Base-by-base conservation (phyloP, 2,888 invertebrate genomes). In the Pseudeuparius sepicola region DNA sequence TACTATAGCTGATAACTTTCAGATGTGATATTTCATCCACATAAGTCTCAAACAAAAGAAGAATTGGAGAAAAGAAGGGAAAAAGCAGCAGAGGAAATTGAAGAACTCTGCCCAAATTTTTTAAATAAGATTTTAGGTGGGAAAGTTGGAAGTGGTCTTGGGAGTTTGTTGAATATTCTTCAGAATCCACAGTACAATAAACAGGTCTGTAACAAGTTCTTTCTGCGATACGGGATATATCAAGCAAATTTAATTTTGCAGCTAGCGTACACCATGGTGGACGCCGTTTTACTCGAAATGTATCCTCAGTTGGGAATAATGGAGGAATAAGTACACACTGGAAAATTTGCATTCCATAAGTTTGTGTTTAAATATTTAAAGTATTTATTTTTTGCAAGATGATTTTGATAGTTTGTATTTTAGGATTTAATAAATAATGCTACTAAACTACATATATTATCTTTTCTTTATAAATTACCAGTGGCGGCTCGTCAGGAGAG, bases 221-320 rank as follows among this genome's bases (percentile, higher is more conserved):
- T 32, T 40, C 36, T 29, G 31, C 25, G 11, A 31, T 30, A 14
- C 20, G n/a, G 23, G n/a, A 6, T 17, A 15, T 14, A 25, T 16
- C 20, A 25, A 13, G 24, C 16, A 39, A 17, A 55, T 58, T 24
- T 29, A 34, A 32, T 31, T 18, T 55, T 55, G 43, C 41, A 61
- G 75, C 62, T 89, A 46, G 75, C 77, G 41, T 88, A 89, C 61
- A 75, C 78, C 48, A 64, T 89, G 33, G 59, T 90, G 46, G 92
- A 92, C 58, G 67, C 80, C 34, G 66, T 86, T 34, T 52, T 86
- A 16, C 61, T 71, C 31, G 84, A 86, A 61, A 61, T 87, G 40
- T 88, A 84, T 63, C 86, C 87, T 3, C 43, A 45, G 15, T 20
- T 51, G 13, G 20, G 20, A n/a, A n/a, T n/a, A n/a, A n/a, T n/a